Conservation (phyloP, 1,140 invertebrate species). For the Muscidifurax raptorellus region DNA sequence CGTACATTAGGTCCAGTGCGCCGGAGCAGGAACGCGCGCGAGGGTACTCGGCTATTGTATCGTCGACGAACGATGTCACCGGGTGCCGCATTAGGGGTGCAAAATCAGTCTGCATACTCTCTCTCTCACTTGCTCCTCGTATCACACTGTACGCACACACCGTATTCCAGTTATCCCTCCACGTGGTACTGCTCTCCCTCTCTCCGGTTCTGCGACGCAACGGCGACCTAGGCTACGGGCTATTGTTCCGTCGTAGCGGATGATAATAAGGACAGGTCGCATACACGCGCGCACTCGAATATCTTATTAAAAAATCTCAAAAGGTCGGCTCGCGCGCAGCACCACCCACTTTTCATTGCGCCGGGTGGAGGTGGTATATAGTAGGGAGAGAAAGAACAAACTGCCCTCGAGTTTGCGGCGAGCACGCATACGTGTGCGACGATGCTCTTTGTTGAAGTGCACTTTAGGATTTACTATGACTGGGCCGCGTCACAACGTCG, state of each 20-base stretch:
- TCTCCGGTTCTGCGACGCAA: not conserved
- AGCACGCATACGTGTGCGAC: not conserved
- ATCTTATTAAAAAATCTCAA: constrained; percentile 48
- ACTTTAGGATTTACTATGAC: constrained; percentile 42
- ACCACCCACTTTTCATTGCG: not conserved
- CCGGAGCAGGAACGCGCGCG: not conserved
- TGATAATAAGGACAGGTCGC: not conserved
- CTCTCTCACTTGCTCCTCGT: not conserved
- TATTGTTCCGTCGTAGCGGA: not conserved
- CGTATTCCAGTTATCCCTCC: not conserved
- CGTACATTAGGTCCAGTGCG: constrained; percentile 51
- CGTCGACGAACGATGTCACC: constrained; percentile 51
- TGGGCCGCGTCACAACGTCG: not conserved
- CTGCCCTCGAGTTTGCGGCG: not conserved
- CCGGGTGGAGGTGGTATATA: not conserved
- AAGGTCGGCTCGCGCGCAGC: not conserved
- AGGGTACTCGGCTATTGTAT: constrained; percentile 49
- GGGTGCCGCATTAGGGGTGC: constrained; percentile 55
- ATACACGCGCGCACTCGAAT: not conserved
- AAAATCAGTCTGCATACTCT: constrained; percentile 54
- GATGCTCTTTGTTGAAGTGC: constrained; percentile 42
- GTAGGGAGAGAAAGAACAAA: not conserved
- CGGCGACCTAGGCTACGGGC: not conserved
- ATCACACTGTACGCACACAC: not conserved
- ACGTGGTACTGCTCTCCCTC: not conserved